A percentile compares a stretch with the other conserved stretches of the same genome.
Evolutionary conservation across 1,140 invertebrate species (phyloP).

Genomic region (Mylabris phalerata): DNA sequence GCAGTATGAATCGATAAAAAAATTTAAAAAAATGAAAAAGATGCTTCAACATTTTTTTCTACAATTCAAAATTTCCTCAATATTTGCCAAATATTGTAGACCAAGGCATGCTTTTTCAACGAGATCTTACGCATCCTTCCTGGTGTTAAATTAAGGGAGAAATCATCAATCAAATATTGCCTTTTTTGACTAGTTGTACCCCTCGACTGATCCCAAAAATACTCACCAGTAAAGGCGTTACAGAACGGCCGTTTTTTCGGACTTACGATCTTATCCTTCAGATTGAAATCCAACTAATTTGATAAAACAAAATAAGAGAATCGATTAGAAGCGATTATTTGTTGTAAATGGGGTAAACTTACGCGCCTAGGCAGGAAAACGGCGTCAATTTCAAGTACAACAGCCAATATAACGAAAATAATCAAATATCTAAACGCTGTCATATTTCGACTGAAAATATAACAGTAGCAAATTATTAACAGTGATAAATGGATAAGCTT

Average conservation of each 20-base stretch:
- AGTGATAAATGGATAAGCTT: constrained; percentile 37
- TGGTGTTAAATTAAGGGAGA: too few relatives aligned
- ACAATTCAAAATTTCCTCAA: too few relatives aligned
- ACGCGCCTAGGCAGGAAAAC: constrained; percentile 34
- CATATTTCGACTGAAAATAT: constrained; percentile 25
- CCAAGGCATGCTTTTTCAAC: too few relatives aligned
- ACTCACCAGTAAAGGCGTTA: constrained; percentile 64
- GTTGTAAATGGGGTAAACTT: constrained; percentile 1
- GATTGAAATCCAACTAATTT: neutral
- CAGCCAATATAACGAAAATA: constrained; percentile 10
- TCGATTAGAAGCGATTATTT: too few relatives aligned
- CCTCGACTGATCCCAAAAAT: neutral
- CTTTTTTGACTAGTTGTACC: constrained; percentile 1
- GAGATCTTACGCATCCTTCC: too few relatives aligned
- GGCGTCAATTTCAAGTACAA: constrained; percentile 23
- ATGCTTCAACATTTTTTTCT: too few relatives aligned
- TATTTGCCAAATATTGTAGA: too few relatives aligned
- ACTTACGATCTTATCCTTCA: constrained; percentile 33
- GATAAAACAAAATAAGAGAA: too few relatives aligned
- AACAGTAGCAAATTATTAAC: constrained; percentile 28
- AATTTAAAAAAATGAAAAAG: too few relatives aligned
- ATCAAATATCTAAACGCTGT: constrained; percentile 23
- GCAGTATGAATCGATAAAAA: too few relatives aligned
- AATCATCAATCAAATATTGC: too few relatives aligned
- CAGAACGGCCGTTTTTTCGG: constrained; percentile 63